A percentile compares a stretch with the other conserved stretches of the same genome.
phyloP scores from a whole-genome alignment of 2,113 vertebrate species.

The Perca fluviatilis region DNA sequence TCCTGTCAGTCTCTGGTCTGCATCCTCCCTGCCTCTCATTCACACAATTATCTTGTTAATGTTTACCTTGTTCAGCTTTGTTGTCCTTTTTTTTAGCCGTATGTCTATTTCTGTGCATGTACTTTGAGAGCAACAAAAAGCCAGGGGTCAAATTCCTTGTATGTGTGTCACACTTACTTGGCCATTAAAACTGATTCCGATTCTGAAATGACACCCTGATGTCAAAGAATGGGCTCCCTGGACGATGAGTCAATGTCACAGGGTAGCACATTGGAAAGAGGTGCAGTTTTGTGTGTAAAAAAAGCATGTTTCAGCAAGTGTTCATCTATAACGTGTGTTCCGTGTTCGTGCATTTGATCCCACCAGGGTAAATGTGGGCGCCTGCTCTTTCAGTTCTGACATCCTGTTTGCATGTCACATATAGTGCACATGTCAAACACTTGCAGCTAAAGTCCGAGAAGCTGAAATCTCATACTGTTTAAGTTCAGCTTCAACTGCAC shows the following conservation, averaged over 20 bases:
- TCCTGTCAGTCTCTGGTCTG: conserved; percentile 41
- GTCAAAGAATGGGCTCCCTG: neutral
- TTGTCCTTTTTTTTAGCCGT: too few species aligned
- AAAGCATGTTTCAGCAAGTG: neutral
- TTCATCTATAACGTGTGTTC: neutral
- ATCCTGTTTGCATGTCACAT: conserved; percentile 42
- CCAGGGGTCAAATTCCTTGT: too few species aligned
- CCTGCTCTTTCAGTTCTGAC: conserved; percentile 3
- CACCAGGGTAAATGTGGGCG: neutral
- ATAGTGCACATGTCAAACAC: conserved; percentile 30
- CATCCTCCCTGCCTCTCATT: neutral
- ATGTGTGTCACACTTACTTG: too few species aligned
- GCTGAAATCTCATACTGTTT: conserved; percentile 37
- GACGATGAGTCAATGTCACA: neutral
- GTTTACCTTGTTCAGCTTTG: too few species aligned
- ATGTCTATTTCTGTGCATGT: too few species aligned
- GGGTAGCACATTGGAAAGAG: neutral
- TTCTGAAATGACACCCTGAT: neutral
- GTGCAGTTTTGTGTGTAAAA: neutral
- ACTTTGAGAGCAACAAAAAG: too few species aligned
- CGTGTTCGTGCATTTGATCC: neutral
- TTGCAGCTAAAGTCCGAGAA: conserved; percentile 18
- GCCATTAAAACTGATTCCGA: too few species aligned
- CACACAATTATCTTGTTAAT: too few species aligned
- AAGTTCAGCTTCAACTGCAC: conserved; percentile 26